These are phyloP conservation scores for Agrotis exclamationis DNA, from an alignment of 2,888 invertebrate species.

Conservation along the genomic window DNA sequence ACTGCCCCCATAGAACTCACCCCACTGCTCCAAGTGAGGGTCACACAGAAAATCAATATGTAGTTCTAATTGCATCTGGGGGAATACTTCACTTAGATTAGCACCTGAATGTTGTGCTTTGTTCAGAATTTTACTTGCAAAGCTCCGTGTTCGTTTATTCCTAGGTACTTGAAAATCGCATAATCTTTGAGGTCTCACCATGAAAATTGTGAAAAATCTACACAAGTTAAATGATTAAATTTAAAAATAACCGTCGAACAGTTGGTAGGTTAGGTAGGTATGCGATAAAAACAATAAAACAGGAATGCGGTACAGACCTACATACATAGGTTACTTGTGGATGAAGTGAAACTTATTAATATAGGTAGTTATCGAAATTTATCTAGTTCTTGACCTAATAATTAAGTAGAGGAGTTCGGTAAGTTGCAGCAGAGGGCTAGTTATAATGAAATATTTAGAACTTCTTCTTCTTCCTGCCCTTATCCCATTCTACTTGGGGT, in stretches of 20 bases:
- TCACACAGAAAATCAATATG: constrained; percentile 9
- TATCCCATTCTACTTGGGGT: too few species aligned
- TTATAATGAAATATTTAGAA: not conserved
- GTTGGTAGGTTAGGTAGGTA: too few species aligned
- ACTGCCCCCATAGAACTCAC: not conserved
- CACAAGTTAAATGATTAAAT: too few species aligned
- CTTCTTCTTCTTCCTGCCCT: too few species aligned
- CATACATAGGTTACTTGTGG: not conserved
- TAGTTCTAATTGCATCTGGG: constrained; percentile 7
- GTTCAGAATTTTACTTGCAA: not conserved
- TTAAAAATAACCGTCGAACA: too few species aligned
- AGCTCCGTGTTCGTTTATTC: not conserved
- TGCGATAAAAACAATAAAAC: not conserved
- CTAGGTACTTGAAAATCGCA: not conserved
- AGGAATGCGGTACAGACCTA: not conserved
- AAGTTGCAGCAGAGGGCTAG: not conserved
- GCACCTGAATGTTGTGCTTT: not conserved
- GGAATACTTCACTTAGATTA: constrained; percentile 4
- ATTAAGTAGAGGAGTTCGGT: not conserved
- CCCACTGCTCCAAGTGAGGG: constrained; percentile 13
- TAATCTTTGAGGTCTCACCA: too few species aligned
- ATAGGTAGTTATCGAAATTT: too few species aligned
- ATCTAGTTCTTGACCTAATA: not conserved
- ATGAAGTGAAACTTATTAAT: not conserved
- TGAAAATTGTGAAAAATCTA: too few species aligned